Evolutionary conservation across 2,113 vertebrate genomes (phyloP).

Genomic region (Macroglossus sobrinus): DNA sequence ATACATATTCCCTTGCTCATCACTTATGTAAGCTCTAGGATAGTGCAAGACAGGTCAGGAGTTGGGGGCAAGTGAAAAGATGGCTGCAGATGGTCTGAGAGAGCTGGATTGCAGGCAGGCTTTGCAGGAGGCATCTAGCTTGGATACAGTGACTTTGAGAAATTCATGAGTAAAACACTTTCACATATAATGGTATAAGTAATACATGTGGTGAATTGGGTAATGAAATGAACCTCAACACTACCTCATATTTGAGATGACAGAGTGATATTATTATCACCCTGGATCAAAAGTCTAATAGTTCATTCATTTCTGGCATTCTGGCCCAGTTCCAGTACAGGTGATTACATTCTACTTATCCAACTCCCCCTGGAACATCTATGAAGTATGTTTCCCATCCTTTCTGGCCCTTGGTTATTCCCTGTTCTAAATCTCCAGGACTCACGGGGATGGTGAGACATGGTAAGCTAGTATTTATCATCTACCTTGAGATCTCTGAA

Average conservation of each 20-base stretch:
- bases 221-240: background rate
- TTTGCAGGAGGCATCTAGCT: background rate
- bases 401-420: background rate
- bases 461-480: background rate
- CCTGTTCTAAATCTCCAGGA: background rate
- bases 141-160: background rate
- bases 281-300: background rate
- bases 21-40: background rate
- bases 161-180: background rate
- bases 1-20: background rate
- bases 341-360: background rate
- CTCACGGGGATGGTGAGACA: background rate
- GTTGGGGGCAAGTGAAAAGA: background rate
- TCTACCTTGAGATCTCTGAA: background rate
- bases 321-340: background rate
- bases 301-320: background rate
- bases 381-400: background rate
- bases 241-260: background rate
- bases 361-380: background rate
- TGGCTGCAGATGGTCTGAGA: background rate
- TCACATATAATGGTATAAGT: background rate
- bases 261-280: background rate
- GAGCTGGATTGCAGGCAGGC: background rate
- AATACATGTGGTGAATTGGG: background rate
- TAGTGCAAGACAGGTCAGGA: background rate